Base-by-base conservation (phyloP, 2,888 invertebrate species). In the Watsonalla binaria region DNA sequence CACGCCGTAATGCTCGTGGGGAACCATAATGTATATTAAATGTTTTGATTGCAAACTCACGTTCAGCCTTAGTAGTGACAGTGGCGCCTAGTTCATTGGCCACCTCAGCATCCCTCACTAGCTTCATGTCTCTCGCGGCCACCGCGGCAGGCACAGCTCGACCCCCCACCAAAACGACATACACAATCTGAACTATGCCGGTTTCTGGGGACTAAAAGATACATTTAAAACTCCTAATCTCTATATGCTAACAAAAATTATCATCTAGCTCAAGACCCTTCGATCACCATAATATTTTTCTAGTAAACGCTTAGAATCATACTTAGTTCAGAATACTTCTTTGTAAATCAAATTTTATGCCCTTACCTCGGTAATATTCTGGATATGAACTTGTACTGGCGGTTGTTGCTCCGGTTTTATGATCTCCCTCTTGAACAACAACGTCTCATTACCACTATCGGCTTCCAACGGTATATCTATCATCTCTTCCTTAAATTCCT, bases 61-160 rank as follows among this genome's bases (percentile, higher is more conserved):
- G 96, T 91, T 96, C 96, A 56, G 96, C 96, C 86, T 96, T 96
- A 63, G 96, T 95, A 51, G 95, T 92, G 50, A 96, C 93, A 0
- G 94, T 93, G 57, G 94, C 95, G 6, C 96, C 96, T 51, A 97
- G 85, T 62, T 95, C 94, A 33, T 92, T 87, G 0, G 93, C 93
- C 0, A 95, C 96, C 80, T 97, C 96, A 42, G 93, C 93, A 53
- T 95, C 94, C 6, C 94, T 92, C 5, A 97, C 93, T n/a, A 96
- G 87, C 55, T 93, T 91, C 96, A 97, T 96, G 70, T 96, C 97
- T 58, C 94, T 93, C 2, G 96, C 95, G 0, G 97, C 97, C 2
- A 95, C 95, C 2, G 93, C 92, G 0, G 96, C 96, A 14, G 95
- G 92, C 0, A 97, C 95, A 0, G 96, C 95, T 62, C 94, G 92